Conservation (phyloP, 2,113 vertebrate genomes). For the Seriola quinqueradiata region DNA sequence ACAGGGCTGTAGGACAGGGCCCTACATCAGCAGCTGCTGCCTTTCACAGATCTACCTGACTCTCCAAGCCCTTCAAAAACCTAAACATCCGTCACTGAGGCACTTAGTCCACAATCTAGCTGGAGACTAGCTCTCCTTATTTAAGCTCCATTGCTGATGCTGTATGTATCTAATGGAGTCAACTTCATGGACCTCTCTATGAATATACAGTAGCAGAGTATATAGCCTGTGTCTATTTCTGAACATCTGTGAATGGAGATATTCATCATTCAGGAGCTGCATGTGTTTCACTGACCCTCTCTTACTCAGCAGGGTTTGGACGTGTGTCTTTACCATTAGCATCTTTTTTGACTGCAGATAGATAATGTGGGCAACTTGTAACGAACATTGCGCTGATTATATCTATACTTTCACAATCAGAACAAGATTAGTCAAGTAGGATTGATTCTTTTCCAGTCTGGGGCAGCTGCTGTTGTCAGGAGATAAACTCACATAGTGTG, state of each 20-base stretch:
- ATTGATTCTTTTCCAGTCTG: conserved; percentile 3
- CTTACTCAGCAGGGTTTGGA: conserved; percentile 1
- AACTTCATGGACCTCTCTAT: conserved; percentile 62
- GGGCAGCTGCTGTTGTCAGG: conserved; percentile 27
- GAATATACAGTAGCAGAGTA: conserved; percentile 60
- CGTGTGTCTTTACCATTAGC: conserved; percentile 28
- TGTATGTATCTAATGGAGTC: conserved; percentile 66
- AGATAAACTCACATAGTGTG: conserved; percentile 28
- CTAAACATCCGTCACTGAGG: conserved; percentile 61
- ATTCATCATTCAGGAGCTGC: conserved; percentile 51
- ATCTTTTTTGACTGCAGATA: conserved; percentile 17
- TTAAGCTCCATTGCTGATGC: conserved; percentile 60
- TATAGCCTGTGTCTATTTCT: conserved; percentile 60
- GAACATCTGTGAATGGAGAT: conserved; percentile 45
- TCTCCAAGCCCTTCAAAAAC: conserved; percentile 42
- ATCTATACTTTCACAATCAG: conserved; percentile 37
- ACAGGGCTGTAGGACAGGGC: conserved; percentile 1
- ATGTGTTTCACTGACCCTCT: conserved; percentile 42
- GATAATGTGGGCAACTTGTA: conserved; percentile 22
- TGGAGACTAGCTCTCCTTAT: conserved; percentile 41
- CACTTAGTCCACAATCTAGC: conserved; percentile 56
- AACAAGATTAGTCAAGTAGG: conserved; percentile 35
- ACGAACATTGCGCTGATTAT: conserved; percentile 42
- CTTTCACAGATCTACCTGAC: conserved; percentile 54
- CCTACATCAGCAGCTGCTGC: conserved; percentile 56